Conservation (phyloP, 2,797 vertebrate species). For the Australoheros facetus region DNA sequence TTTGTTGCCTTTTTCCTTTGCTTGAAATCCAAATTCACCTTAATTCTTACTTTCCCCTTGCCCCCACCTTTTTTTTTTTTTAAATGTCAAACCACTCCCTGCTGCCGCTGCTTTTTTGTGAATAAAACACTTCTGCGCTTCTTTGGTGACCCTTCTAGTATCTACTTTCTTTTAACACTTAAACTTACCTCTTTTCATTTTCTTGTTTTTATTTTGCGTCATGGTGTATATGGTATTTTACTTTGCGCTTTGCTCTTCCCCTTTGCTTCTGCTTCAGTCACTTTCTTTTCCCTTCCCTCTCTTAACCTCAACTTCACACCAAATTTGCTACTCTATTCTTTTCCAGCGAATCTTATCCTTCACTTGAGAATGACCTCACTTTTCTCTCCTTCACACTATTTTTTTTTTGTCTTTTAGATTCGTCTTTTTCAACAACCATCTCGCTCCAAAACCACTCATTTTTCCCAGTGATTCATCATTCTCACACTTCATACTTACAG, state of each 20-base stretch:
- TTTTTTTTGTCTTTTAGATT: slow-evolving; percentile 5
- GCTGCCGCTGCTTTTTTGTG: slow-evolving; percentile 1
- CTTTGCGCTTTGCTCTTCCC: slow-evolving; percentile 15
- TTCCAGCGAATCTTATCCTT: background rate
- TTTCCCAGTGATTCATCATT: background rate
- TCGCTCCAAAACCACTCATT: background rate
- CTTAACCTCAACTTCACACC: slow-evolving; percentile 43
- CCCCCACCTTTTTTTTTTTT: slow-evolving; percentile 7
- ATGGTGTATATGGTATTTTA: slow-evolving; percentile 1
- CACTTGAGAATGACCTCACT: slow-evolving; percentile 32
- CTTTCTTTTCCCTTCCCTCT: slow-evolving; percentile 30
- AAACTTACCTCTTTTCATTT: slow-evolving; percentile 34
- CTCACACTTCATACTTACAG: background rate
- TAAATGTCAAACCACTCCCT: slow-evolving; percentile 27
- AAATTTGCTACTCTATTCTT: slow-evolving; percentile 34
- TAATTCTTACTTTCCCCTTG: slow-evolving; percentile 31
- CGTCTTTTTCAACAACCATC: slow-evolving; percentile 10
- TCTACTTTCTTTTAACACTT: slow-evolving; percentile 26
- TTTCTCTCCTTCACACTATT: slow-evolving; percentile 13
- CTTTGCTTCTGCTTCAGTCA: slow-evolving; percentile 27
- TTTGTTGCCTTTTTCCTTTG: slow-evolving; percentile 31
- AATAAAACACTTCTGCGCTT: slow-evolving; percentile 1
- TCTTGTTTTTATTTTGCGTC: slow-evolving; percentile 13
- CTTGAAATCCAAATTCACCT: slow-evolving; percentile 26
- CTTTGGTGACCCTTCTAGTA: slow-evolving; percentile 6